These are phyloP conservation scores for Calephelis virginiensis DNA, from an alignment of 1,140 invertebrate species.

Conservation along the genomic window DNA sequence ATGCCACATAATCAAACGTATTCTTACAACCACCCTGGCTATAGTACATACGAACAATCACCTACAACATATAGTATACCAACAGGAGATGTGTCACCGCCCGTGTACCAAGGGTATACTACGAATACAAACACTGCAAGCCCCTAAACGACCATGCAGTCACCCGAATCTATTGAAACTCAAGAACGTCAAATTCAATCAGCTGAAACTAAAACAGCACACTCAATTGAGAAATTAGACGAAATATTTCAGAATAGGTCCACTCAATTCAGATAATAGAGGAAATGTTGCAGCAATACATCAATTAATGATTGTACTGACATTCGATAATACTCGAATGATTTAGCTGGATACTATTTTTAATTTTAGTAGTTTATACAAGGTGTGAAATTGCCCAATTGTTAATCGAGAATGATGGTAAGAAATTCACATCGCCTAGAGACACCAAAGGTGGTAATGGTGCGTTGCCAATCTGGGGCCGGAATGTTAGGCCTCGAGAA, in stretches of 20 bases:
- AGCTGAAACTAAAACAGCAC: constrained; percentile 1
- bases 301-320: neutral
- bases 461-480: too few species aligned
- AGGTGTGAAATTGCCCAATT: constrained; percentile 10
- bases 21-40: too few species aligned
- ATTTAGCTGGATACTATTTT: constrained; percentile 4
- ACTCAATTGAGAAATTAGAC: too few species aligned
- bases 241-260: too few species aligned
- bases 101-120: neutral
- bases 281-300: too few species aligned
- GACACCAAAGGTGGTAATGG: too few species aligned
- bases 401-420: too few species aligned
- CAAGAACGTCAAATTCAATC: neutral
- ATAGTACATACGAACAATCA: neutral
- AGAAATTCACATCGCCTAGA: too few species aligned
- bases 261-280: too few species aligned
- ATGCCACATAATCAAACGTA: neutral
- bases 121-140: neutral
- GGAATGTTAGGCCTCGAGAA: too few species aligned
- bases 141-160: neutral
- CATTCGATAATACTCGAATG: neutral
- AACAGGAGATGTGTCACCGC: neutral
- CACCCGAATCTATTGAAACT: neutral
- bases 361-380: neutral
- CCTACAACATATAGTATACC: neutral